A percentile compares a stretch with the other conserved stretches of the same genome.
phyloP scores from a whole-genome alignment of 2,113 vertebrate species.

The Xenopus borealis region DNA sequence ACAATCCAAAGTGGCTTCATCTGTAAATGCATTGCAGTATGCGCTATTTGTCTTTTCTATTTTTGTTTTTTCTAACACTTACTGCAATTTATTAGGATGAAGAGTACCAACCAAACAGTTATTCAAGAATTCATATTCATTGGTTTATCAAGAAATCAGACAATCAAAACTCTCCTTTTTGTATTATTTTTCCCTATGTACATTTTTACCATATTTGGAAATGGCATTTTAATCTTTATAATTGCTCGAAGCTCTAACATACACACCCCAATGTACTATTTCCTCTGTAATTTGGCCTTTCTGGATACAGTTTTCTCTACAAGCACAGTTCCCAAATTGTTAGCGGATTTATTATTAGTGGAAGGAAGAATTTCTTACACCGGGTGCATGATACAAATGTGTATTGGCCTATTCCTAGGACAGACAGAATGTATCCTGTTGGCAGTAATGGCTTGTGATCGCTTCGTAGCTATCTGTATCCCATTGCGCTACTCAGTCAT shows the following conservation, averaged over 20 bases:
- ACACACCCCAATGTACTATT: neutral
- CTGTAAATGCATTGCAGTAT: no score
- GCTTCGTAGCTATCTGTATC: neutral
- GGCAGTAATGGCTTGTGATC: conserved; percentile 1
- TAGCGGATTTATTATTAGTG: neutral
- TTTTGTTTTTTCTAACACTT: no score
- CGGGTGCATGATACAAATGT: neutral
- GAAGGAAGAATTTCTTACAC: neutral
- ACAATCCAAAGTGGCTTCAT: no score
- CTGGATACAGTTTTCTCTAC: neutral
- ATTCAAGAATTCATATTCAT: neutral
- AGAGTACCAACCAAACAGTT: neutral
- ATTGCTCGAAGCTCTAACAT: neutral
- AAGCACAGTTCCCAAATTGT: neutral
- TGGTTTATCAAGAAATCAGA: neutral
- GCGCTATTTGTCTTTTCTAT: no score
- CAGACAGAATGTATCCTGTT: conserved; percentile 3
- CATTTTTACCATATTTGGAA: neutral
- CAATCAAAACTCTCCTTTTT: neutral
- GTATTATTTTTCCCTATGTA: neutral
- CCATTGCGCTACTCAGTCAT: neutral
- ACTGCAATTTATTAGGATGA: neutral
- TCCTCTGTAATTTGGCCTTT: neutral
- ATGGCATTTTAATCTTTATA: neutral
- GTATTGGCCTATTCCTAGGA: neutral